A percentile compares a stretch with the other conserved stretches of the same genome.
These are phyloP conservation scores for Drosophila nikananu DNA, from an alignment of 1,140 invertebrate species.

Conservation along the genomic window DNA sequence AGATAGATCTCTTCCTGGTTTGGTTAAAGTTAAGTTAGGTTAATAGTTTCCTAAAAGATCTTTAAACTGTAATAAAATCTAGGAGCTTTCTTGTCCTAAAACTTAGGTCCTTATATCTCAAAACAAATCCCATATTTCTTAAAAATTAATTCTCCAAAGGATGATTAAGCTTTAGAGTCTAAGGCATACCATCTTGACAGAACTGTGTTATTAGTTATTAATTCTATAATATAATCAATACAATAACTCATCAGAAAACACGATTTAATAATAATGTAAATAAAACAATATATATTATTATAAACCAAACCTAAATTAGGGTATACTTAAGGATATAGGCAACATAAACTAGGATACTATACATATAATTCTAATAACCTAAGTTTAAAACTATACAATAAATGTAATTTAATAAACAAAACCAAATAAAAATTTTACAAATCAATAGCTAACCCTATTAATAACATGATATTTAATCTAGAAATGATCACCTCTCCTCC, in stretches of 20 bases:
- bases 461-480: not conserved
- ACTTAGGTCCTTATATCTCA: not conserved
- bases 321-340: not conserved
- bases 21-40: not conserved
- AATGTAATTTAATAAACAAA: not conserved
- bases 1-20: not conserved
- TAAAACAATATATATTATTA: no score
- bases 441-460: no score
- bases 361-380: not conserved
- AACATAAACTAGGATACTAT: not conserved
- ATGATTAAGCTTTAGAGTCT: not conserved
- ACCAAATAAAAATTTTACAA: not conserved
- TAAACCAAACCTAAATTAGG: no score
- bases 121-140: not conserved
- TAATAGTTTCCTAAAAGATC: not conserved
- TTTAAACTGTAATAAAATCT: not conserved
- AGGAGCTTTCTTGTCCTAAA: no score
- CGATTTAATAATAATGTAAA: no score
- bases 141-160: not conserved
- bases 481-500: not conserved
- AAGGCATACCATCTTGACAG: no score
- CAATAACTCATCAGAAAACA: no score
- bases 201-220: no score
- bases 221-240: no score
- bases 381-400: not conserved